A percentile compares a stretch with the other conserved stretches of the same genome.
These are phyloP conservation scores for Stercorarius parasiticus DNA, from an alignment of 2,113 vertebrate genomes.

Conservation along the genomic window DNA sequence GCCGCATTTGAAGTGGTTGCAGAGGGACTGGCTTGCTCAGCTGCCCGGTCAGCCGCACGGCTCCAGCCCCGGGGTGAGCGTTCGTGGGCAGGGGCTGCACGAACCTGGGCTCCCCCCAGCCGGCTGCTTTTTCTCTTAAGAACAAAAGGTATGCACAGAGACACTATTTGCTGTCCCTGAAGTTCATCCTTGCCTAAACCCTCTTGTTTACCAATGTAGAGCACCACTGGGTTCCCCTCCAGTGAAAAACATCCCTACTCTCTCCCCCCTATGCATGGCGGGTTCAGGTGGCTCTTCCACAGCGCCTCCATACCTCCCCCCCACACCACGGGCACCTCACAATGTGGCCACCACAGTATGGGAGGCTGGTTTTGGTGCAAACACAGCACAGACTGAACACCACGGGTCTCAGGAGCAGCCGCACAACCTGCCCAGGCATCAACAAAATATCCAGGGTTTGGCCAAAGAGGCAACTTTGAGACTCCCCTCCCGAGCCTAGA, in stretches of 20 bases:
- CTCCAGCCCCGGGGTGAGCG: background rate
- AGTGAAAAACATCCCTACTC: background rate
- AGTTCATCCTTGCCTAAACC: background rate
- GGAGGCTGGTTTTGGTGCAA: background rate
- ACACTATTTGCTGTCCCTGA: background rate
- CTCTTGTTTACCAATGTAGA: background rate
- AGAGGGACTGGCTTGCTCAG: background rate
- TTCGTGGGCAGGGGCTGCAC: background rate
- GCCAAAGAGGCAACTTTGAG: background rate
- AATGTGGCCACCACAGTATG: rapidly evolving
- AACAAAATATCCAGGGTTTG: background rate
- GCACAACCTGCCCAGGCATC: background rate
- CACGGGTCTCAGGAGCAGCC: background rate
- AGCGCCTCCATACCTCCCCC: background rate
- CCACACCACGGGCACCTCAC: rapidly evolving
- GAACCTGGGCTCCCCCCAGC: background rate
- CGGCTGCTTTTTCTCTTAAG: background rate
- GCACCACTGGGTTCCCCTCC: rapidly evolving
- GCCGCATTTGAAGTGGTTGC: background rate
- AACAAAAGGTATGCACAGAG: background rate
- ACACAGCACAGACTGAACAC: background rate
- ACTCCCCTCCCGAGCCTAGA: background rate
- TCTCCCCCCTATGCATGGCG: rapidly evolving
- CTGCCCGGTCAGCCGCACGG: rapidly evolving
- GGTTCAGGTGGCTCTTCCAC: background rate